phyloP scores from a whole-genome alignment of 2,888 invertebrate species.

The Melanargia galathea region DNA sequence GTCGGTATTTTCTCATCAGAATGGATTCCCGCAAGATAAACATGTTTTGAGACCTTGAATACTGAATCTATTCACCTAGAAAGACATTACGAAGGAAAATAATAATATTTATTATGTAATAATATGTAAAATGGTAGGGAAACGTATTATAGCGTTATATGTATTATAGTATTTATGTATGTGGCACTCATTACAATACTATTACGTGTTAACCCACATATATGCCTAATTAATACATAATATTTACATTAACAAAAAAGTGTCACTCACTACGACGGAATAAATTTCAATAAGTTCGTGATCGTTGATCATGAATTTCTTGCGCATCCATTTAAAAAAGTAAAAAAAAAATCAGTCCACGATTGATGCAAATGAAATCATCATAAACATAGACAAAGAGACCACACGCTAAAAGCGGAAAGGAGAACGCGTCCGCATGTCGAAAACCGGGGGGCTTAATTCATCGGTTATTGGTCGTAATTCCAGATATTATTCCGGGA shows the following conservation, averaged over 20 bases:
- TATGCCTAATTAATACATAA: too few relatives aligned
- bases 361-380: not conserved
- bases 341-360: too few relatives aligned
- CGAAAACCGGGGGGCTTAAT: constrained; percentile 54
- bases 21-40: constrained; percentile 18
- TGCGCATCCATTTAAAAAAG: too few relatives aligned
- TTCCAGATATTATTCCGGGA: constrained; percentile 66
- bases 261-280: too few relatives aligned
- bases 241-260: too few relatives aligned
- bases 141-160: not conserved
- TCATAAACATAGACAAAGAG: constrained; percentile 22
- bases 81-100: constrained; percentile 4
- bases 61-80: constrained; percentile 15
- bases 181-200: not conserved
- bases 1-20: constrained; percentile 15
- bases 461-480: constrained; percentile 69
- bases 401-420: constrained; percentile 19
- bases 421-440: constrained; percentile 31
- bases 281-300: too few relatives aligned
- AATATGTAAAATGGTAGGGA: not conserved
- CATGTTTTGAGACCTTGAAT: constrained; percentile 23
- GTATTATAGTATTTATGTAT: not conserved
- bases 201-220: too few relatives aligned
- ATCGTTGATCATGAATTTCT: too few relatives aligned
- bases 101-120: constrained; percentile 1